These are phyloP conservation scores for Leistus spinibarbis DNA, from an alignment of 2,888 invertebrate genomes.

Conservation along the genomic window DNA sequence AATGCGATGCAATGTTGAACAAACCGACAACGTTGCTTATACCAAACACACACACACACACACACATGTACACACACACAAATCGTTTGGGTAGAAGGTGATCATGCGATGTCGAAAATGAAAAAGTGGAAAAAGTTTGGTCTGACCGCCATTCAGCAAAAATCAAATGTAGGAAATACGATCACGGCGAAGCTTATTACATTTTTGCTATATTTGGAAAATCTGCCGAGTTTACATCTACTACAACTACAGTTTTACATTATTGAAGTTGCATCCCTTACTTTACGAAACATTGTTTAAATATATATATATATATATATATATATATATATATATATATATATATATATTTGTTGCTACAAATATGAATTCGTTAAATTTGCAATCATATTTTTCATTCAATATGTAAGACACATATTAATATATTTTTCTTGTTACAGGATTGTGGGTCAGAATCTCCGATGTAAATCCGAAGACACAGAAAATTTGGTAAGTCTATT, in stretches of 20 bases:
- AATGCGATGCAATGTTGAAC: constrained; percentile 8
- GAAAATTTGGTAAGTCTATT: neutral
- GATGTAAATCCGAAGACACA: neutral
- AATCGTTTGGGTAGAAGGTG: neutral
- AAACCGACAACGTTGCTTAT: neutral
- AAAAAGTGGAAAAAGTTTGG: neutral
- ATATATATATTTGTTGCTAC: too few relatives aligned
- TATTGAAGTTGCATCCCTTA: too few relatives aligned
- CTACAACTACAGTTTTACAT: too few relatives aligned
- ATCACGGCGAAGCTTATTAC: neutral
- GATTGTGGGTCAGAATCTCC: neutral
- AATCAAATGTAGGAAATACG: neutral
- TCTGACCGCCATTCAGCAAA: neutral
- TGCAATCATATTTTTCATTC: too few relatives aligned
- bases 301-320: too few relatives aligned
- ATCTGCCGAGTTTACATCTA: neutral
- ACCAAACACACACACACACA: neutral
- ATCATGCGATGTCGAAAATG: neutral
- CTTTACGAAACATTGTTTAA: too few relatives aligned
- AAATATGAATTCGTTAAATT: too few relatives aligned
- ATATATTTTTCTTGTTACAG: neutral
- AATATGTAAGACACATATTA: too few relatives aligned
- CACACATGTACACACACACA: neutral
- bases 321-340: too few relatives aligned
- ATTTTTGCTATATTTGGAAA: neutral